Percentiles rank a stretch among this genome's conserved stretches.
Evolutionary conservation across 2,888 invertebrate genomes (phyloP).

Genomic region (Mythimna vitellina): DNA sequence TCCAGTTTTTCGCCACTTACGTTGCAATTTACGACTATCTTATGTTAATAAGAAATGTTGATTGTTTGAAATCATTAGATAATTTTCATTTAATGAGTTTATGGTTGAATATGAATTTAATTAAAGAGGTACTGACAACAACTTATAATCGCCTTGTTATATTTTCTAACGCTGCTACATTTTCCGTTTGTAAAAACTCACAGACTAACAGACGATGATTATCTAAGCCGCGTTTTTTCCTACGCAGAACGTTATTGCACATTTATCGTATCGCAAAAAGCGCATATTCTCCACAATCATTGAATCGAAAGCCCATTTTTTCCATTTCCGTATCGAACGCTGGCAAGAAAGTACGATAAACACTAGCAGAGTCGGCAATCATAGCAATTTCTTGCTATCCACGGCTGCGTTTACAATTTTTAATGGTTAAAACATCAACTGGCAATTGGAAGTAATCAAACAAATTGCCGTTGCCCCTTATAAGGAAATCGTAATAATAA

Average conservation of each 20-base stretch:
- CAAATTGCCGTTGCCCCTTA: conserved; percentile 85
- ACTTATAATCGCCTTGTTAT: conserved; percentile 46
- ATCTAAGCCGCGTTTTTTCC: conserved; percentile 64
- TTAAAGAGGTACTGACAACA: conserved; percentile 53
- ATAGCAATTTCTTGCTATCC: conserved; percentile 82
- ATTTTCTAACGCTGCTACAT: conserved; percentile 31
- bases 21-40: conserved; percentile 15
- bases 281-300: conserved; percentile 74
- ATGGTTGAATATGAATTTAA: conserved; percentile 31
- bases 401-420: conserved; percentile 80
- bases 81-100: conserved; percentile 43
- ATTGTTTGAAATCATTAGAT: conserved; percentile 32
- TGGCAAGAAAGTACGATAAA: conserved; percentile 75
- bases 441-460: conserved; percentile 86
- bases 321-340: conserved; percentile 72
- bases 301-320: conserved; percentile 79
- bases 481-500: conserved; percentile 86
- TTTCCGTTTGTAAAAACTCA: conserved; percentile 54
- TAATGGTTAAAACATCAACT: conserved; percentile 85
- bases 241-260: conserved; percentile 69
- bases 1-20: not conserved
- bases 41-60: conserved; percentile 16
- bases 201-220: conserved; percentile 64
- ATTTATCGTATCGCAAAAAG: conserved; percentile 81
- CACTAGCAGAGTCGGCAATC: conserved; percentile 75